phyloP scores from a whole-genome alignment of 2,888 invertebrate species.

The Leuctra nigra region DNA sequence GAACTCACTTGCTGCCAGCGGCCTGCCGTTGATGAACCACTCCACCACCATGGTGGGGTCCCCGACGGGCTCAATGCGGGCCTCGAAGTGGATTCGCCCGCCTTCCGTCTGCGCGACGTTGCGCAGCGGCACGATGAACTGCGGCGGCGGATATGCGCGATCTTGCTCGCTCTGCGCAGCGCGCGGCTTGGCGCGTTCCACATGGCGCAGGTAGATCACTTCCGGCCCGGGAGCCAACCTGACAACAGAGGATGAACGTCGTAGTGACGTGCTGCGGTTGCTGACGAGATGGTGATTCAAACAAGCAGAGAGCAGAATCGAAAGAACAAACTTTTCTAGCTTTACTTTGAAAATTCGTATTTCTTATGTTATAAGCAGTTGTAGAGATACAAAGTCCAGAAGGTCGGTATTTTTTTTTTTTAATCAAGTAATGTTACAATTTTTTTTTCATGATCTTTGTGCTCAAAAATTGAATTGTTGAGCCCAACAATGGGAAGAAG shows the following conservation, averaged over 20 bases:
- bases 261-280: no score
- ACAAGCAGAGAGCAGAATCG: background rate
- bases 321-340: background rate
- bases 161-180: slow-evolving; percentile 77
- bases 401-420: no score
- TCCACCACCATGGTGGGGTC: slow-evolving; percentile 95
- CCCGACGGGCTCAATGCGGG: slow-evolving; percentile 93
- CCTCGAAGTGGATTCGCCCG: slow-evolving; percentile 93
- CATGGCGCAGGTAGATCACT: slow-evolving; percentile 87
- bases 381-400: no score
- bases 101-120: slow-evolving; percentile 82
- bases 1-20: slow-evolving; percentile 87
- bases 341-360: background rate
- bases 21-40: slow-evolving; percentile 90
- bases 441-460: no score
- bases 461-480: no score
- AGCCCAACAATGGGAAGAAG: no score
- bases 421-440: no score
- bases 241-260: background rate
- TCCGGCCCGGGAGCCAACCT: slow-evolving; percentile 74
- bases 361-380: no score
- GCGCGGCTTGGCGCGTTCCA: slow-evolving; percentile 81
- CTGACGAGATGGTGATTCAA: no score
- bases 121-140: slow-evolving; percentile 82
- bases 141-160: slow-evolving; percentile 81